A percentile compares a stretch with the other conserved stretches of the same genome.
These are phyloP conservation scores for Alligator sinensis DNA, from an alignment of 2,113 vertebrate species.

Conservation along the genomic window DNA sequence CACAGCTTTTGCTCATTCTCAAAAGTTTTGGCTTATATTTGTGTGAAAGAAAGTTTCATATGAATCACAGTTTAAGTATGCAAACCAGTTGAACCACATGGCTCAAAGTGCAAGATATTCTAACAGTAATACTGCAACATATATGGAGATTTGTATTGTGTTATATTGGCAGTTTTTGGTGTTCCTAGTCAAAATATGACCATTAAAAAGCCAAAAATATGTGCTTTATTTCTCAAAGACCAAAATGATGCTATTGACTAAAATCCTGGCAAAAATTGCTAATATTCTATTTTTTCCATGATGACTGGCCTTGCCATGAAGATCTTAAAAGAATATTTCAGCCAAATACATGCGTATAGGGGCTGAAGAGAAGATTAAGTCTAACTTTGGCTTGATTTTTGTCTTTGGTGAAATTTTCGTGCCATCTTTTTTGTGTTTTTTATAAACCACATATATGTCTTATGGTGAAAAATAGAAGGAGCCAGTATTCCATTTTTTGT, in stretches of 20 bases:
- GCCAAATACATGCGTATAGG: background rate
- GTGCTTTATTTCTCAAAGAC: background rate
- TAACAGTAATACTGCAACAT: background rate
- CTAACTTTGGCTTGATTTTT: background rate
- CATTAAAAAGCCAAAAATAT: background rate
- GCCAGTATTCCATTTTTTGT: background rate
- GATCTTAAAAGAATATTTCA: background rate
- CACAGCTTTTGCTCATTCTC: background rate
- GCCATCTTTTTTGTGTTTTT: background rate
- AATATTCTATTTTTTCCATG: background rate
- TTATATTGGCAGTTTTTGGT: background rate
- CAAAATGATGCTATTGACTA: background rate
- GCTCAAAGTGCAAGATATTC: background rate
- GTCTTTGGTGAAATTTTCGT: background rate
- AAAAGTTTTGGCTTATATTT: background rate
- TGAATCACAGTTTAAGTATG: background rate
- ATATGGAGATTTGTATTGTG: background rate
- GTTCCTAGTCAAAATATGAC: background rate
- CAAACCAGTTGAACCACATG: background rate
- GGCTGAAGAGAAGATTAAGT: background rate
- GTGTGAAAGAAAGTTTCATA: background rate
- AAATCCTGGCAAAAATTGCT: background rate
- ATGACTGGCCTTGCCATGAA: background rate
- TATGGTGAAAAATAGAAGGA: background rate
- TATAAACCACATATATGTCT: background rate